phyloP scores from a whole-genome alignment of 2,797 vertebrate species.

The Ispidina lecontei region DNA sequence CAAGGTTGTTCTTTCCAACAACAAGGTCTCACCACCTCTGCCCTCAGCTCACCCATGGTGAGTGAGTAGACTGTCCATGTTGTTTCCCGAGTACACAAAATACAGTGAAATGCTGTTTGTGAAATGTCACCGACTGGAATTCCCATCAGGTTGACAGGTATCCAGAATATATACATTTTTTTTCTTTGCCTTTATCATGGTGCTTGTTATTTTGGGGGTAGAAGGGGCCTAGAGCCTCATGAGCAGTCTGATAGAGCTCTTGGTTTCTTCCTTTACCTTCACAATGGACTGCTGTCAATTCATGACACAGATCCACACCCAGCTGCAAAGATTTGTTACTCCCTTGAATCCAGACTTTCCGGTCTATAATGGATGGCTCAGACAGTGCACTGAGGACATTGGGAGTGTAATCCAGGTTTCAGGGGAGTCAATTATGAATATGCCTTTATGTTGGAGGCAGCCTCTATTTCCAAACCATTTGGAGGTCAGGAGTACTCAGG shows the following conservation, averaged over 20 bases:
- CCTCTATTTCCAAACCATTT: not conserved
- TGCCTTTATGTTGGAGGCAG: not conserved
- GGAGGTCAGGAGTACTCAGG: not conserved
- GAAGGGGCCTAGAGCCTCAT: not conserved
- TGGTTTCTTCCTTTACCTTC: not conserved
- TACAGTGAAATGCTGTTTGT: not conserved
- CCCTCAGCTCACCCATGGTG: not conserved
- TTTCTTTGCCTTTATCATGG: not conserved
- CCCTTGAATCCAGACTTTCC: not conserved
- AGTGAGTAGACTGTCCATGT: not conserved
- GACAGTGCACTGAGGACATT: not conserved
- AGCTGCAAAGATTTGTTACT: not conserved
- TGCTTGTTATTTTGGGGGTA: not conserved
- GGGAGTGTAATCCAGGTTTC: not conserved
- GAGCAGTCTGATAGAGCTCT: not conserved
- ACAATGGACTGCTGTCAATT: not conserved
- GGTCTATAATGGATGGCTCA: not conserved
- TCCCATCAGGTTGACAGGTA: not conserved
- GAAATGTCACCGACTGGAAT: not conserved
- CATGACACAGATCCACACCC: not conserved
- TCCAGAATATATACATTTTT: not conserved
- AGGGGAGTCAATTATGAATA: not conserved
- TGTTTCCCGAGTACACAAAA: not conserved
- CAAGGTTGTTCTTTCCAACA: not conserved
- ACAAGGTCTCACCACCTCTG: not conserved